phyloP scores from a whole-genome alignment of 1,140 invertebrate species.

The Drosophila sproati region DNA sequence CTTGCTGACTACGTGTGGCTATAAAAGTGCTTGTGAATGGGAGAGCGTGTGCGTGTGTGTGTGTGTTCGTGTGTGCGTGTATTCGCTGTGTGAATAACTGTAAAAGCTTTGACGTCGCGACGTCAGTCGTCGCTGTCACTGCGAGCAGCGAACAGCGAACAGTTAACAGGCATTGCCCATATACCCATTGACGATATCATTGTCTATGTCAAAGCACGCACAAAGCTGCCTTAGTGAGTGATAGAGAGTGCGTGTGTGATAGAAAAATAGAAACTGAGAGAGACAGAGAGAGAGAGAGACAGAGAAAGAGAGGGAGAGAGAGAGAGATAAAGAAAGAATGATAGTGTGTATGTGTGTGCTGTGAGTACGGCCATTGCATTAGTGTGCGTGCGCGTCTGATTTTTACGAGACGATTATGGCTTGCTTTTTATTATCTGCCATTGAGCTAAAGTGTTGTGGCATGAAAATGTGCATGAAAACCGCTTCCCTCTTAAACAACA shows the following conservation, averaged over 20 bases:
- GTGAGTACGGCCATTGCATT: conserved; percentile 39
- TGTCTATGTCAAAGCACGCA: conserved; percentile 74
- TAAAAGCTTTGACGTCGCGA: conserved; percentile 41
- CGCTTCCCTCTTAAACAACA: background rate
- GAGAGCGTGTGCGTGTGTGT: conserved; percentile 27
- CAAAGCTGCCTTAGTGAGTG: conserved; percentile 13
- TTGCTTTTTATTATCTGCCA: conserved; percentile 82
- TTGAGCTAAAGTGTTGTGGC: conserved; percentile 71
- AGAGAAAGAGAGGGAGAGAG: background rate
- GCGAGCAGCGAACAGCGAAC: conserved; percentile 35
- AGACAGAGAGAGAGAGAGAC: background rate
- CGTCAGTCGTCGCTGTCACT: conserved; percentile 54
- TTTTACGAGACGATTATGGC: conserved; percentile 81
- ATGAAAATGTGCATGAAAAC: conserved; percentile 42
- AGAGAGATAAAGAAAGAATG: background rate
- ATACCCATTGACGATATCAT: conserved; percentile 43
- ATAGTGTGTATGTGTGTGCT: conserved; percentile 8
- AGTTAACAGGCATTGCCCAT: conserved; percentile 13
- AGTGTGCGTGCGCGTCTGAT: conserved; percentile 77
- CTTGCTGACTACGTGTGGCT: conserved; percentile 73
- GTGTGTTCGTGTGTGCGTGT: conserved; percentile 26
- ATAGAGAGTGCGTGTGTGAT: background rate
- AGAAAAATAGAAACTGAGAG: background rate
- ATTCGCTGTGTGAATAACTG: conserved; percentile 29
- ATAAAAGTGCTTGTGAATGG: conserved; percentile 66